Evolutionary conservation across 2,113 vertebrate genomes (phyloP).

Genomic region (Strix uralensis): DNA sequence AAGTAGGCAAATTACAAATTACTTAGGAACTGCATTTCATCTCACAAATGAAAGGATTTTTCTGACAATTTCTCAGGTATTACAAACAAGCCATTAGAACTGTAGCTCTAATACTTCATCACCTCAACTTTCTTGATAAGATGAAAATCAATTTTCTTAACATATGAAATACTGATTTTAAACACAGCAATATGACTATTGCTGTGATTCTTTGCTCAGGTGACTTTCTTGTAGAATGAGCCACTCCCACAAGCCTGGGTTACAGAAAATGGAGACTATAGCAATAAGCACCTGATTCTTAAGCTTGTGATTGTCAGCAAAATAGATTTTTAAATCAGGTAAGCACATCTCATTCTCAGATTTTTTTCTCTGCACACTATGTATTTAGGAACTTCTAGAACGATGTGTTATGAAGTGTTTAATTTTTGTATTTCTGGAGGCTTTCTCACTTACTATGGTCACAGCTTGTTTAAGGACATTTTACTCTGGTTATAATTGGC

Average conservation of each 20-base stretch:
- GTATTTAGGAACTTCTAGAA: background rate
- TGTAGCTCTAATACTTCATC: background rate
- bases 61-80: background rate
- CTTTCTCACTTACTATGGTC: background rate
- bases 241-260: background rate
- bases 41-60: conserved; percentile 19
- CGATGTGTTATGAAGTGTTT: background rate
- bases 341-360: background rate
- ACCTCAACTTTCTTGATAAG: background rate
- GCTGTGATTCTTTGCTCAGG: background rate
- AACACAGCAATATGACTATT: background rate
- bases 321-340: background rate
- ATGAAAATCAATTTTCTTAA: background rate
- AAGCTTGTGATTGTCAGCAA: background rate
- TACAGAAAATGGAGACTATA: background rate
- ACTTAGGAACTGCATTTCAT: background rate
- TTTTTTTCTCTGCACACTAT: background rate
- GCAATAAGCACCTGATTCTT: background rate
- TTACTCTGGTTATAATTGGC: background rate
- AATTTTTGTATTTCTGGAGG: background rate
- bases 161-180: background rate
- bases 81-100: background rate
- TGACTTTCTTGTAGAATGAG: background rate
- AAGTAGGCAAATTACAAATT: background rate
- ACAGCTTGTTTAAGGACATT: background rate